Evolutionary conservation across 2,888 invertebrate species (phyloP), one percentile per base, ranked within the genome.

Genomic region (Cataglyphis livida): DNA sequence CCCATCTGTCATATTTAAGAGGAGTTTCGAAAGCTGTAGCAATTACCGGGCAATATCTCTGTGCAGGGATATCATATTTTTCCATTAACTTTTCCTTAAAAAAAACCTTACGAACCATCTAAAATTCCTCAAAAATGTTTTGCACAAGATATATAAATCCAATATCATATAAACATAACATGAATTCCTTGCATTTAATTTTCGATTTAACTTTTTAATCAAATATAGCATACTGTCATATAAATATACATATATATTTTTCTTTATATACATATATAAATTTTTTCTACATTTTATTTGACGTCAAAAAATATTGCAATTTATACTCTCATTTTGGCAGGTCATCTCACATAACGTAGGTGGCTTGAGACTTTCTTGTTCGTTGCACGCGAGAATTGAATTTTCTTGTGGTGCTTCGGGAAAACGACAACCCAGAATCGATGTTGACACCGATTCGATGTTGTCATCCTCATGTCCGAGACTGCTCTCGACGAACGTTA

Each of bases 391-490:
- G 81, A 44, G 84, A 88, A 87, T 88, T 88, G 66, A 88, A 85
- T 89, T 86, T 89, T 82, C 83, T 79, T 84, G 71, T 61, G 73
- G 71, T 65, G 79, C 62, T 64, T 84, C 65, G 82, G 68, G 48
- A 54, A 57, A 86, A 82, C 66, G 85, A 82, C 84, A 86, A 84
- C 71, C 10, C 62, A 51, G 82, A 85, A 89, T 89, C 88, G 86
- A 89, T 87, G 84, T 82, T 79, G 82, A 81, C 71, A 82, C 83
- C 66, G 84, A 89, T 86, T 79, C 83, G 41, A 62, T 64, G 82
- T 64, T 75, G 78, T 84, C 81, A 83, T 76, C 78, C 81, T 70
- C 76, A 28, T 59, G 70, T 66, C 54, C 79, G 35, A 81, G 25
- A 12, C 3, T 54, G 7, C 75, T 54, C 62, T 51, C n/a, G 21